These are phyloP conservation scores for Armadillidium nasatum DNA, from an alignment of 1,140 invertebrate genomes.

Conservation along the genomic window DNA sequence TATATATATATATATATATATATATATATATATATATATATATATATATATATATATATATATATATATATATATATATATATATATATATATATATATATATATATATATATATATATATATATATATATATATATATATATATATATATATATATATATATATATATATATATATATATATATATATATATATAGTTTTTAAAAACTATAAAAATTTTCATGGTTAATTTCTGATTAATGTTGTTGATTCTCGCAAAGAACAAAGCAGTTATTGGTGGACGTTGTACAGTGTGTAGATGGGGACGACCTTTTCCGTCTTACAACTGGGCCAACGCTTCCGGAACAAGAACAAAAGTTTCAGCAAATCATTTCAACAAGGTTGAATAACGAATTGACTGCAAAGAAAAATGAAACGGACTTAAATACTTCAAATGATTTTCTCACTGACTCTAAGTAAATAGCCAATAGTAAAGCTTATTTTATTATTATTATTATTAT, in stretches of 20 bases:
- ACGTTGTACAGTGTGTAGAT: constrained; percentile 60
- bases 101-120: constrained; percentile 18
- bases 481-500: no score
- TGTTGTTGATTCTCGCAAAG: constrained; percentile 47
- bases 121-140: constrained; percentile 18
- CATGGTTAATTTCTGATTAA: not conserved
- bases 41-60: no score
- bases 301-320: constrained; percentile 47
- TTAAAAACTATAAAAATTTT: not conserved
- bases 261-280: constrained; percentile 64
- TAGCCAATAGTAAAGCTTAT: no score
- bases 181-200: not conserved
- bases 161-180: no score
- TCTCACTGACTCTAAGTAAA: not conserved
- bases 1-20: constrained; percentile 3
- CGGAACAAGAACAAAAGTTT: constrained; percentile 49
- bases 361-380: constrained; percentile 31
- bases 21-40: no score
- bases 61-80: no score
- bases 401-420: constrained; percentile 35
- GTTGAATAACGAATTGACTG: constrained; percentile 30
- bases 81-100: constrained; percentile 16
- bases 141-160: no score
- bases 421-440: constrained; percentile 39
- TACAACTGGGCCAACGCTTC: constrained; percentile 48